phyloP scores from a whole-genome alignment of 2,113 vertebrate species.

The Platysternon megacephalum region DNA sequence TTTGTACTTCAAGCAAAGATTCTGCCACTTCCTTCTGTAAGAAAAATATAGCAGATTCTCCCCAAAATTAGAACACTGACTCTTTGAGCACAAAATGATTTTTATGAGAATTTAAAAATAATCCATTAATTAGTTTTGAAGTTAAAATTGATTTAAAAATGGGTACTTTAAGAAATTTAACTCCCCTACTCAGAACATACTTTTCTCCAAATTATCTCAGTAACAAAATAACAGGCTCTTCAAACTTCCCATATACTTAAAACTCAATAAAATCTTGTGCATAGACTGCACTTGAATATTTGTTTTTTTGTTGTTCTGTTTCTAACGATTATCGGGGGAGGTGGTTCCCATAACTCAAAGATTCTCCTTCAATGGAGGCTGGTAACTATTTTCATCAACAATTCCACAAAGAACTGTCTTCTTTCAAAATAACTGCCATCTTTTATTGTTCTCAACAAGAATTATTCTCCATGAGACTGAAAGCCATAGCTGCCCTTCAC shows the following conservation, averaged over 20 bases:
- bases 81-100: neutral
- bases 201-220: neutral
- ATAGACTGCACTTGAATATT: neutral
- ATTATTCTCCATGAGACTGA: neutral
- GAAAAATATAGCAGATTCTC: neutral
- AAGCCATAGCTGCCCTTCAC: neutral
- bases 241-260: neutral
- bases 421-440: neutral
- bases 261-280: neutral
- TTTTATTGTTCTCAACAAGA: neutral
- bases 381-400: neutral
- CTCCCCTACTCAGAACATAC: neutral
- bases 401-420: neutral
- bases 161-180: neutral
- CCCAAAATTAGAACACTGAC: neutral
- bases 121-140: neutral
- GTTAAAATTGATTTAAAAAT: neutral
- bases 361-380: neutral
- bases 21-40: neutral
- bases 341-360: neutral
- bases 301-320: neutral
- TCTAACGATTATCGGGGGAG: neutral
- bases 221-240: neutral
- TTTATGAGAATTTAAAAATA: neutral
- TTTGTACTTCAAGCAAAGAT: neutral